Evolutionary conservation across 1,140 invertebrate genomes (phyloP), one percentile per base, ranked within the genome.

Genomic region (Pogonognathellus flavescens): DNA sequence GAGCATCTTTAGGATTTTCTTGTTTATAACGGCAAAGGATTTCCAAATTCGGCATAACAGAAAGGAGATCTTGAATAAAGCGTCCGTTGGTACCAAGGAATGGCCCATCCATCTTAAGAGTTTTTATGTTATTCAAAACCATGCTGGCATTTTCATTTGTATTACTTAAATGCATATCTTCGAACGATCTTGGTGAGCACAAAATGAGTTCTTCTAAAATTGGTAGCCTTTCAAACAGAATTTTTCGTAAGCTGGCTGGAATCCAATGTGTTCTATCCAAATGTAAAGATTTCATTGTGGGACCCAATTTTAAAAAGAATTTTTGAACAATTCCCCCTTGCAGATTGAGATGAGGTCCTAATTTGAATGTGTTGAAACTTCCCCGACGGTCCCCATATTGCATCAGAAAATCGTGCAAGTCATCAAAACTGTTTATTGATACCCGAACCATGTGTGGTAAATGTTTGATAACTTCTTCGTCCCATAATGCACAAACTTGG

Each of bases 231-330:
- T 83, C 82, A 52, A 62, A 83, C 11, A 83, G 57, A 10, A 83
- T 83, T 83, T 66, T 60, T 83, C 82, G 31, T n/a, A 83, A 60
- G n/a, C 57, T 62, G 1, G 82, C 82, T 14, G 82, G 82, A 49
- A 83, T 83, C 82, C 82, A 83, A 49, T 83, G 55, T 18, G 50
- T 55, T 20, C 41, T 66, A 20, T 83, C 82, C 41, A 83, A 52
- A n/a, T 59, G 57, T 3, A 83, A n/a, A 0, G 55, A 83, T 49
- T 83, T 66, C 31, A 83, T 83, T 49, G 55, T 57, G 10, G 53
- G 53, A 5, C 82, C 82, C 16, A 83, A 83, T 16, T 60, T 59
- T 18, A 50, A 20, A 18, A 83, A 83, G 31, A 83, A 83, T 62
- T 66, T 60, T 22, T 62, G 53, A 20, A 60, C 50, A 20, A 83